Evolutionary conservation across 1,140 invertebrate genomes (phyloP).

Genomic region (Caenorhabditis tropicalis): DNA sequence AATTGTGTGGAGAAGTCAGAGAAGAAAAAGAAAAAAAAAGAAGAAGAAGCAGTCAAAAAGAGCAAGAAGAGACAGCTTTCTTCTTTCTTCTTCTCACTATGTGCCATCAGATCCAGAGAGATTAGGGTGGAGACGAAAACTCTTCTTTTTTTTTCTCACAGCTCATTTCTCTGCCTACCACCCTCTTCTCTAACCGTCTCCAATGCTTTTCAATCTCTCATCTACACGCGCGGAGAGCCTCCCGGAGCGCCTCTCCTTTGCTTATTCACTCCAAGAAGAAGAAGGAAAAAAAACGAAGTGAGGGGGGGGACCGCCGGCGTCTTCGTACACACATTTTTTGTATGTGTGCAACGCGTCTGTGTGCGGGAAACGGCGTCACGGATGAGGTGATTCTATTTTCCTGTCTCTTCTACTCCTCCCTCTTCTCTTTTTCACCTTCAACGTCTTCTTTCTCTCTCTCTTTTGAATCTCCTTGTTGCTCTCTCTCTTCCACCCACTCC

Average conservation of each 20-base stretch:
- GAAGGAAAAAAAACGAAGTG: too few species aligned
- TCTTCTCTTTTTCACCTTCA: not conserved
- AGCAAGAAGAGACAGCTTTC: not conserved
- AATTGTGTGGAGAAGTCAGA: conserved; percentile 15
- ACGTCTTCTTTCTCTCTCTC: not conserved
- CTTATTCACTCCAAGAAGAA: not conserved
- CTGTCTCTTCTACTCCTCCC: not conserved
- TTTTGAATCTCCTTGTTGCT: not conserved
- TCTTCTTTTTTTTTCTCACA: not conserved
- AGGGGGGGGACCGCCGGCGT: too few species aligned
- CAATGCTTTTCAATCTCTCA: not conserved
- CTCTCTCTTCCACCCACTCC: too few species aligned
- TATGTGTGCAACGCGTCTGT: too few species aligned
- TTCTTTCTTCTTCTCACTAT: not conserved
- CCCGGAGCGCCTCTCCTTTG: not conserved
- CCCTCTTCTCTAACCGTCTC: not conserved
- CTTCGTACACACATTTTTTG: not conserved
- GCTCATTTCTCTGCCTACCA: not conserved
- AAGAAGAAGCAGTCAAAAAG: not conserved
- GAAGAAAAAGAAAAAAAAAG: not conserved
- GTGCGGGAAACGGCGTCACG: too few species aligned
- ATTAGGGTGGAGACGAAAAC: not conserved
- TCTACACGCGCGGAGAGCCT: not conserved
- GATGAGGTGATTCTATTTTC: conserved; percentile 8
- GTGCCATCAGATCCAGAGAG: conserved; percentile 27